phyloP scores from a whole-genome alignment of 2,888 invertebrate genomes.

The Dryobotodes eremita region DNA sequence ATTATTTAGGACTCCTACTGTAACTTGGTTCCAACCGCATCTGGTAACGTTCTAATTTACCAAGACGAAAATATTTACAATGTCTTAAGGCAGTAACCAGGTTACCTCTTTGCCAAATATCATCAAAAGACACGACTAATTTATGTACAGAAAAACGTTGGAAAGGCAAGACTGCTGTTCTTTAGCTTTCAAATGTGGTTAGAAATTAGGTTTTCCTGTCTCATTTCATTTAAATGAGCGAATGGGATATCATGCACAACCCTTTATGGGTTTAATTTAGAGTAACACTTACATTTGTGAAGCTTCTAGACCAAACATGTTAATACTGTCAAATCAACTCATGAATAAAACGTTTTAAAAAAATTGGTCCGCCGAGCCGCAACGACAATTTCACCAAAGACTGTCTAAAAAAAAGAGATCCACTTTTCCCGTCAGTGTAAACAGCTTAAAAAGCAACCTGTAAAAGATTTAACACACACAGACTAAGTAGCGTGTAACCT shows the following conservation, averaged over 20 bases:
- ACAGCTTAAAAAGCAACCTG: constrained; percentile 20
- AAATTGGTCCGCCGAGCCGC: background rate
- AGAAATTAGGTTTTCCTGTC: background rate
- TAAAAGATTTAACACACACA: constrained; percentile 36
- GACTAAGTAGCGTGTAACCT: constrained; percentile 40
- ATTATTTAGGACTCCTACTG: constrained; percentile 23
- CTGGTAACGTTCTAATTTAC: background rate
- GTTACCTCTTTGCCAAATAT: background rate
- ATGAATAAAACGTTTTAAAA: too few species aligned
- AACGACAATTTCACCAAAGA: background rate
- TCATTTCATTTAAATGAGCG: background rate
- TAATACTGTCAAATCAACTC: background rate
- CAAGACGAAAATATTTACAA: background rate
- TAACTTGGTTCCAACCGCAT: constrained; percentile 1
- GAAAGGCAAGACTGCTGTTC: background rate
- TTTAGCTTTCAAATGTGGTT: too few species aligned
- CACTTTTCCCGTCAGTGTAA: background rate
- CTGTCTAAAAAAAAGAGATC: background rate
- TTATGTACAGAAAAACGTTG: too few species aligned
- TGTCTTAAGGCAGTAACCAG: background rate
- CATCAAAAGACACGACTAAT: background rate
- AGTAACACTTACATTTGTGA: background rate
- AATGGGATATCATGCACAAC: background rate
- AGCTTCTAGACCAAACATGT: background rate
- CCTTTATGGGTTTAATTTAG: background rate